phyloP scores from a whole-genome alignment of 2,888 invertebrate species.

The Chironomus tentans region DNA sequence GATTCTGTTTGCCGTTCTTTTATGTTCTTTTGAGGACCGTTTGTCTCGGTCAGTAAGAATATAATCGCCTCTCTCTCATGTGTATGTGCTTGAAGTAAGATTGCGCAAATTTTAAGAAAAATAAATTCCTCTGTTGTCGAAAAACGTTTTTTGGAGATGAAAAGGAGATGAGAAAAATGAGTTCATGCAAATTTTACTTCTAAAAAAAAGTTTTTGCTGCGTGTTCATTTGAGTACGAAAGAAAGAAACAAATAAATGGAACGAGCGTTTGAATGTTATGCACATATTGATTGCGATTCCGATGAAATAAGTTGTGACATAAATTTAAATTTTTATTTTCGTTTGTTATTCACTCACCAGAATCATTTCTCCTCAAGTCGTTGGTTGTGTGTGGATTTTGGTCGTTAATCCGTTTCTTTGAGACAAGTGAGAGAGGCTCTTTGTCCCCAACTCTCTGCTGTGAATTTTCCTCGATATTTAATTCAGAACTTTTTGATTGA shows the following conservation, averaged over 20 bases:
- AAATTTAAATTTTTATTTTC: neutral
- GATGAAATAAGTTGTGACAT: neutral
- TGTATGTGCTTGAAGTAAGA: neutral
- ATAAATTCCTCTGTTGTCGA: neutral
- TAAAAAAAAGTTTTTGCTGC: neutral
- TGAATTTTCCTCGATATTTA: conserved; percentile 34
- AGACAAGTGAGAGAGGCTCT: conserved; percentile 54
- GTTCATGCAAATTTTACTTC: conserved; percentile 3
- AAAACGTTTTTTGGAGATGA: neutral
- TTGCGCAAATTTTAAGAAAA: neutral
- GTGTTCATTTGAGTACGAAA: neutral
- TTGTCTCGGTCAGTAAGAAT: neutral
- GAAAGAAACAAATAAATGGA: neutral
- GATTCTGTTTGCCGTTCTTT: too few relatives aligned
- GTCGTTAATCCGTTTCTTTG: conserved; percentile 44
- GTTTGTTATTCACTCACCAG: neutral
- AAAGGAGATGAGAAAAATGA: neutral
- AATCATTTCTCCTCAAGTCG: neutral
- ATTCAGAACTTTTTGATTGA: conserved; percentile 49
- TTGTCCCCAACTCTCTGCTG: conserved; percentile 36
- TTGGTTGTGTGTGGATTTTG: neutral
- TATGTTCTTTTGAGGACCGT: neutral
- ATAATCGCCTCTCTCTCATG: too few relatives aligned
- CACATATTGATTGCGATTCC: neutral
- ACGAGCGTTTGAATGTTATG: neutral